Evolutionary conservation across 2,797 vertebrate genomes (phyloP), one percentile per base, ranked within the genome.

Genomic region (Chloroceryle amazona): DNA sequence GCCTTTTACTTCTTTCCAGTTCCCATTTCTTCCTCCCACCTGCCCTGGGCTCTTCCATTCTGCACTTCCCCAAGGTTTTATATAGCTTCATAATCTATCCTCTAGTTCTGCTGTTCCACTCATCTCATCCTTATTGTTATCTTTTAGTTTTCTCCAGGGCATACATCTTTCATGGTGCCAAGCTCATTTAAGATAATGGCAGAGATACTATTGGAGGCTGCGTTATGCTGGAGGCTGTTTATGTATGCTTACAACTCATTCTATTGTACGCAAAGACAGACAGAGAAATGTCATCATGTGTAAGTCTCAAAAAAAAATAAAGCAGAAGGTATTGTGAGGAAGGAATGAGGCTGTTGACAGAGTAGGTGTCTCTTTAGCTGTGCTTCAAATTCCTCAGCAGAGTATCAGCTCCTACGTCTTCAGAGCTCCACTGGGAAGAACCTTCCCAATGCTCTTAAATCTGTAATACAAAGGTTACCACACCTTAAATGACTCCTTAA

Each of bases 191-290:
- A 20, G 31, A n/a, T 93, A 93, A 93, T 66, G 85, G 66, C 76
- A 94, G 73, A 90, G 75, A 95, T 49, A 44, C 0, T 19, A 79
- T 57, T 54, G 85, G 85, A 92, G 79, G 51, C 61, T 23, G 51
- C 70, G 85, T 75, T 73, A 35, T 9, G 81, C 91, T 91, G 91
- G 68, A 81, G 89, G 95, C 65, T 96, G 86, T 95, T 95, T 93
- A 93, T 20, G 9, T 68, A 39, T 93, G 82, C 95, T 84, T 94
- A 88, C 92, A 96, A 93, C 79, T 96, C 72, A 26, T 83, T 79
- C 85, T 93, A 51, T 95, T 96, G 94, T 83, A 96, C 84, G 73
- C 76, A 91, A 83, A 97, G 92, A 91, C 92, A 96, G 81, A 94
- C 74, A 92, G 68, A 93, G 86, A 95, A 78, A 78, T 94, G 87